A percentile compares a stretch with the other conserved stretches of the same genome.
Conservation (phyloP, 2,888 invertebrate genomes). For the Pyrochroa serraticornis region DNA sequence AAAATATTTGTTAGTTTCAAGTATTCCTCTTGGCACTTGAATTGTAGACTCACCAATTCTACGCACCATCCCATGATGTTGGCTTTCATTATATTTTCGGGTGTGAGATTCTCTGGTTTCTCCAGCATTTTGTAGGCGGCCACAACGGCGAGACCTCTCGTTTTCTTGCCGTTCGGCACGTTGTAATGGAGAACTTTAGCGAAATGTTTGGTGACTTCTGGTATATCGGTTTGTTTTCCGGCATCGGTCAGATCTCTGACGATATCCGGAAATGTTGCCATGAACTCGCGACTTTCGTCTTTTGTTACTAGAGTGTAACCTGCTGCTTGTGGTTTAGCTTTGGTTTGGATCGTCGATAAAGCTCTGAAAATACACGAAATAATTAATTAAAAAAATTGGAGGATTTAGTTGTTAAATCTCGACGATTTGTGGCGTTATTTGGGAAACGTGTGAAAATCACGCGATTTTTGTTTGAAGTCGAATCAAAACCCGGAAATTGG, state of each 20-base stretch:
- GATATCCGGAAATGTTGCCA: conserved; percentile 87
- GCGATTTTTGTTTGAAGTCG: conserved; percentile 18
- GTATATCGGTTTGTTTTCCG: conserved; percentile 76
- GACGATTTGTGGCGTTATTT: neutral
- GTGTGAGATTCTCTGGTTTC: conserved; percentile 69
- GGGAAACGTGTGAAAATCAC: conserved; percentile 18
- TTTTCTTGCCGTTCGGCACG: conserved; percentile 89
- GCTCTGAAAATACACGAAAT: conserved; percentile 46
- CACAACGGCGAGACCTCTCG: conserved; percentile 75
- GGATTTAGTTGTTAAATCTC: neutral
- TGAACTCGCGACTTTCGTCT: conserved; percentile 86
- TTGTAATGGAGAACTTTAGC: conserved; percentile 79
- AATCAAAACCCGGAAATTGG: conserved; percentile 21
- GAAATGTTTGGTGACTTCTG: conserved; percentile 81
- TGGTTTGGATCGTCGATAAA: conserved; percentile 68
- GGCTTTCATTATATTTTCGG: conserved; percentile 78
- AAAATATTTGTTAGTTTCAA: no score
- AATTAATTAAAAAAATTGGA: neutral
- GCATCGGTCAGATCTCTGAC: conserved; percentile 82
- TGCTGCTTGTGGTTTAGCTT: conserved; percentile 67
- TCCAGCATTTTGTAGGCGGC: conserved; percentile 77
- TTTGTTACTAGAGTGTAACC: conserved; percentile 68
- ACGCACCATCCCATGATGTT: conserved; percentile 93
- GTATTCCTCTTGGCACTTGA: no score
- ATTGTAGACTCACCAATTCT: conserved; percentile 79